Evolutionary conservation across 1,140 invertebrate genomes (phyloP), one percentile per base, ranked within the genome.

Genomic region (Pseudomyrmex pallidus): DNA sequence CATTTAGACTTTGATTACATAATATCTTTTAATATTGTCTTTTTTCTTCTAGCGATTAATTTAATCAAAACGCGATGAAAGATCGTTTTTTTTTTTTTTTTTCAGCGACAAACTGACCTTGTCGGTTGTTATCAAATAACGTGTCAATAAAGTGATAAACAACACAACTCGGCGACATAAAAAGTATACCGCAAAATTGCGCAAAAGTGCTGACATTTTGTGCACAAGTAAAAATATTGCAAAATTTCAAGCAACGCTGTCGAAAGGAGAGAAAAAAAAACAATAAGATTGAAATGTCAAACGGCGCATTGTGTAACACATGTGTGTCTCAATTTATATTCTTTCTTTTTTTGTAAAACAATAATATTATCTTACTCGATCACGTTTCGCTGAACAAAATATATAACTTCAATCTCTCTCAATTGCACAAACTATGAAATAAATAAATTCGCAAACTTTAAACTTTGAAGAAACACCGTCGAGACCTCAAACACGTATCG

Each of bases 71-170:
- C 52, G 1, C 7, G 48, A 64, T 25, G 7, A 7, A 35, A 46
- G 50, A 13, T 48, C 50, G 13, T 35, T 17, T 15, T 44, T 25
- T 66, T 13, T 76, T n/a, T n/a, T n/a, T 2, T 25, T 66, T 13
- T 76, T 20, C 52, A 17, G 48, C 56, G 20, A 64, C 22, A 50
- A 1, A 64, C n/a, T 15, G 2, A 52, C 13, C 50, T 57, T 57
- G 10, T 54, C n/a, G 35, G 35, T 35, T 35, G 13, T 50, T 17
- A 52, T 66, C 5, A 56, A 54, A 44, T 5, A 76, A 44, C 46
- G 5, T 74, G 25, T 25, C 17, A 57, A 57, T 44, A 52, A 76
- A 76, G 7, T 13, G 10, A 35, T 59, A 64, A 76, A 66, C 9
- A 44, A 66, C 0, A 35, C 64, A 46, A 66, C 46, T 67, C 50